These are phyloP conservation scores for Trichogramma evanescens DNA, from an alignment of 2,888 invertebrate species.

Conservation along the genomic window DNA sequence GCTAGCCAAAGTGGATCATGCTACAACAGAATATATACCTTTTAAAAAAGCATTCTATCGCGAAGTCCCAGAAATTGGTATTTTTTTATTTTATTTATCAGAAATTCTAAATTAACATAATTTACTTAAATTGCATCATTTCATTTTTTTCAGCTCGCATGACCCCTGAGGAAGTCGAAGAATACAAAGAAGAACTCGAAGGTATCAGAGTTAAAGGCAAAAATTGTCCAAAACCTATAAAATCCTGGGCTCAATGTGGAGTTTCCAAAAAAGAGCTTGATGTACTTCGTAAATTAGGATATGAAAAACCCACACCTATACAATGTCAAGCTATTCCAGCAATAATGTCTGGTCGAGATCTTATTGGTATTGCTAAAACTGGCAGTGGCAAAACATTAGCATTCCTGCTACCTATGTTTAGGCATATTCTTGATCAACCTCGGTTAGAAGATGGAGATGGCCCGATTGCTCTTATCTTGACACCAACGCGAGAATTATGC, in stretches of 20 bases:
- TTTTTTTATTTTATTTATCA: not conserved
- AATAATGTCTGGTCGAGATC: slow-evolving; percentile 92
- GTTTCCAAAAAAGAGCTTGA: slow-evolving; percentile 93
- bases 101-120: not conserved
- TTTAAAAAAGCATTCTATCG: slow-evolving; percentile 96
- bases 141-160: slow-evolving; percentile 56
- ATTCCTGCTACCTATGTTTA: slow-evolving; percentile 94
- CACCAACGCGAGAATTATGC: slow-evolving; percentile 94
- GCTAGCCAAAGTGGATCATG: slow-evolving; percentile 85
- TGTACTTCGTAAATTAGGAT: slow-evolving; percentile 78
- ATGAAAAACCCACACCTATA: slow-evolving; percentile 97
- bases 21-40: slow-evolving; percentile 75
- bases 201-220: slow-evolving; percentile 95
- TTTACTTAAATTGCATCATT: not conserved
- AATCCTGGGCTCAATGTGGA: slow-evolving; percentile 97
- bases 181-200: slow-evolving; percentile 82
- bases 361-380: slow-evolving; percentile 98
- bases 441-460: slow-evolving; percentile 94
- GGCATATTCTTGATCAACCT: slow-evolving; percentile 91
- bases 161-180: slow-evolving; percentile 80
- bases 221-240: slow-evolving; percentile 91
- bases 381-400: slow-evolving; percentile 98
- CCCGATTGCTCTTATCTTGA: slow-evolving; percentile 94
- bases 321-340: slow-evolving; percentile 96
- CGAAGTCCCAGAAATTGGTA: slow-evolving; percentile 86